A percentile compares a stretch with the other conserved stretches of the same genome.
Evolutionary conservation across 2,888 invertebrate species (phyloP).

Genomic region (Drosophila mimetica): DNA sequence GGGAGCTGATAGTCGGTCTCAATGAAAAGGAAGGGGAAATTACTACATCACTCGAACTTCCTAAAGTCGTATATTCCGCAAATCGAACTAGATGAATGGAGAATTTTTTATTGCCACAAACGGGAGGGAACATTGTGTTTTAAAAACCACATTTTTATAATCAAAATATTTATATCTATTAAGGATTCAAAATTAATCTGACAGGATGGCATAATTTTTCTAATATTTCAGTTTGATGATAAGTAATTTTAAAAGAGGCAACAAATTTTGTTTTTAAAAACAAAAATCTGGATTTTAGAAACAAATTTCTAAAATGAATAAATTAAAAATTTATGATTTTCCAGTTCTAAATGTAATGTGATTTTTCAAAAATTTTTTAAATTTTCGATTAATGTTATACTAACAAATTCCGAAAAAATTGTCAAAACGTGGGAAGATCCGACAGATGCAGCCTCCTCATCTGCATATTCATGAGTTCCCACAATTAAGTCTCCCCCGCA

Average conservation of each 20-base stretch:
- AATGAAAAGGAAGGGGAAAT: constrained; percentile 55
- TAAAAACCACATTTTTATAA: neutral
- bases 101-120: neutral
- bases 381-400: neutral
- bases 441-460: constrained; percentile 9
- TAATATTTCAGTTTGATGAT: too few relatives aligned
- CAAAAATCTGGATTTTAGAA: too few relatives aligned
- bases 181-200: too few relatives aligned
- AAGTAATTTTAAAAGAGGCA: too few relatives aligned
- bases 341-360: neutral
- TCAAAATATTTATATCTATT: too few relatives aligned
- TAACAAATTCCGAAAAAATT: neutral
- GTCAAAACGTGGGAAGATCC: constrained; percentile 15
- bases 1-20: constrained; percentile 53
- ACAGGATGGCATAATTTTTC: too few relatives aligned
- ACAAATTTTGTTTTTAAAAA: too few relatives aligned
- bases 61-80: constrained; percentile 20
- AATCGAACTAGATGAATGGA: constrained; percentile 1
- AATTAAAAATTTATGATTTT: too few relatives aligned
- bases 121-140: neutral
- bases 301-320: too few relatives aligned
- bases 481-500: constrained; percentile 52
- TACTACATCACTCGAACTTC: constrained; percentile 7
- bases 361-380: neutral
- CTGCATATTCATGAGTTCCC: constrained; percentile 69